Evolutionary conservation across 2,888 invertebrate genomes (phyloP).

Genomic region (Limenitis camilla): DNA sequence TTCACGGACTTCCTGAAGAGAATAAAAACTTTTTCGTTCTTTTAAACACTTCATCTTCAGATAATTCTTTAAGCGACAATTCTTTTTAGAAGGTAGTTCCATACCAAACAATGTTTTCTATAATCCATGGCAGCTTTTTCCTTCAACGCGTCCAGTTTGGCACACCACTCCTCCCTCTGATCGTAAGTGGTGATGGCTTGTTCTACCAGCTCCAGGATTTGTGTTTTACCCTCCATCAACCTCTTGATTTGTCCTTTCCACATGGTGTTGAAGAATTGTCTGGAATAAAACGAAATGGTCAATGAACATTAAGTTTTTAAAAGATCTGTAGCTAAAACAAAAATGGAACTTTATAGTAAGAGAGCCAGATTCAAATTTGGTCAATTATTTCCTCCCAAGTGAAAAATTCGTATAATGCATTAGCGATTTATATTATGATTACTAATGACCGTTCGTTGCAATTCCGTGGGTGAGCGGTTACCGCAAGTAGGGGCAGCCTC

Average conservation of each 20-base stretch:
- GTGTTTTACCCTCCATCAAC: conserved; percentile 84
- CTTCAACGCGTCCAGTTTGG: conserved; percentile 85
- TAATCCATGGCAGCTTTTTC: conserved; percentile 77
- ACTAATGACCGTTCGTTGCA: no score
- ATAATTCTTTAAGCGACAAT: no score
- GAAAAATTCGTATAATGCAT: no score
- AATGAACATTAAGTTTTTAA: no score
- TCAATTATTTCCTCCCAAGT: no score
- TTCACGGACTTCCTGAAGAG: conserved; percentile 85
- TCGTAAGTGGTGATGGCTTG: conserved; percentile 92
- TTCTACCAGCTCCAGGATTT: conserved; percentile 89
- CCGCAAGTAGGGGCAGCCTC: no score
- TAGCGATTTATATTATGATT: no score
- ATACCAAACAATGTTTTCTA: conserved; percentile 63
- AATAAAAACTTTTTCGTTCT: not conserved
- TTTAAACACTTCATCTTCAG: no score
- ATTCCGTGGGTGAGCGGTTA: no score
- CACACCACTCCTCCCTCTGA: conserved; percentile 86
- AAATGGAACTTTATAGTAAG: no score
- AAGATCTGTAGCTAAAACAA: no score
- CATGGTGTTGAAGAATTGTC: conserved; percentile 86
- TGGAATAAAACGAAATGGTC: conserved; percentile 30
- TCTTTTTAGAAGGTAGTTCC: not conserved
- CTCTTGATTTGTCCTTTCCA: conserved; percentile 86
- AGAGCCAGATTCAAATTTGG: no score